Evolutionary conservation across 2,888 invertebrate genomes (phyloP), one percentile per base, ranked within the genome.

Genomic region (Notodonta ziczac): DNA sequence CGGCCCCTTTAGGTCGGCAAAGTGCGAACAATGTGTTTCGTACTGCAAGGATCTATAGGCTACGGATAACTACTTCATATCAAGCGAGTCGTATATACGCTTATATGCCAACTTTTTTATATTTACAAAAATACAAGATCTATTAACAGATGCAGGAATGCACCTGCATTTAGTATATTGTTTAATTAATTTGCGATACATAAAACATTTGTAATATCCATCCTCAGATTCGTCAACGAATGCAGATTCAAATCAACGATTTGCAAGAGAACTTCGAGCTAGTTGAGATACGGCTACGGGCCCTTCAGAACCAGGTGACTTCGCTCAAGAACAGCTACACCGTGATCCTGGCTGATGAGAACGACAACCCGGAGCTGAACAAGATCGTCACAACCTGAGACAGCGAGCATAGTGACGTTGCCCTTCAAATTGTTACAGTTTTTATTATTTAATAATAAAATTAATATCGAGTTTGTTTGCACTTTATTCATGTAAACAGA

Each of bases 201-300:
- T 24, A 24, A 6, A 7, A 35, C 35, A 6, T 35, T 35, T 5
- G 35, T 3, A 35, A 3, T 44, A 42, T 40, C 52, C 24, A 44
- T 57, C 55, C n/a, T 24, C 54, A 95, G 95, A 95, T 96, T 52
- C 93, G 96, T 58, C 95, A 96, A 80, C 95, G 95, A 66, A 96
- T 96, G 95, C 96, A 96, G 75, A 90, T 95, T 16, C 96, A 96
- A 80, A 94, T 96, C 56, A 95, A 94, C 65, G 95, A 94, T 74
- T 83, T 96, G 63, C 95, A 95, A 76, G 96, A 96, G 75, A 96
- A 95, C 70, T 96, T 96, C 70, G 95, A 96, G 61, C 91, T 96
- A 76, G 96, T 95, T 0, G 96, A 96, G 74, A 94, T 95, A 72
- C 88, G 96, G 32, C 94, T 96, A 13, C 94, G 94, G 44, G 94